Percentiles rank a stretch among this genome's conserved stretches.
These are phyloP conservation scores for Candoia aspera DNA, from an alignment of 2,113 vertebrate genomes.

Conservation along the genomic window DNA sequence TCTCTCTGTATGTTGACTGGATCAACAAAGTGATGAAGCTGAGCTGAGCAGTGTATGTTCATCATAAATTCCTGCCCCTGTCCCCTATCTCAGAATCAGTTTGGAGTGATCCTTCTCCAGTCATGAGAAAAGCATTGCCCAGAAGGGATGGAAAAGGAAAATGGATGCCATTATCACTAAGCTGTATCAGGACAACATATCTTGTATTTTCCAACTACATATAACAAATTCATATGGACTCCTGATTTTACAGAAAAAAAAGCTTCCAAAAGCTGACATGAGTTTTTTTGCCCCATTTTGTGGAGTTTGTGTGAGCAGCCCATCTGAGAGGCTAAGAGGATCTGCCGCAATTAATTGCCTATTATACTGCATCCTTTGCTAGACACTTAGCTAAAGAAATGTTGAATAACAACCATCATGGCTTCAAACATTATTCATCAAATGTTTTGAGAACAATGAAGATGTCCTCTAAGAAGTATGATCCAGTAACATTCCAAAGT, in stretches of 20 bases:
- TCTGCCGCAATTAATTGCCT: not conserved
- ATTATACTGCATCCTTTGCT: not conserved
- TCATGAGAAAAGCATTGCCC: not conserved
- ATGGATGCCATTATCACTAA: too few relatives aligned
- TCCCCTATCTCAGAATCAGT: not conserved
- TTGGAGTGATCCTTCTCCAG: too few relatives aligned
- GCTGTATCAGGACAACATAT: too few relatives aligned
- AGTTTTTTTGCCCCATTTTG: not conserved
- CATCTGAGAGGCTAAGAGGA: not conserved
- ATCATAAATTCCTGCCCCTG: not conserved
- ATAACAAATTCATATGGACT: not conserved
- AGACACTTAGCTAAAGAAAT: not conserved
- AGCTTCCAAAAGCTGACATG: not conserved
- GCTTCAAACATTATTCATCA: not conserved
- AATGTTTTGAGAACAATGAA: not conserved
- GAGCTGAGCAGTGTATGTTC: slow-evolving; percentile 65
- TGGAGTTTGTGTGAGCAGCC: not conserved
- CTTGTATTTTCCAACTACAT: too few relatives aligned
- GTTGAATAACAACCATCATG: not conserved
- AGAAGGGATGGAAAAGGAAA: not conserved
- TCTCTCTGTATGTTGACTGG: slow-evolving; percentile 93
- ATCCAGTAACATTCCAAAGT: not conserved
- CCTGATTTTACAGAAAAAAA: not conserved
- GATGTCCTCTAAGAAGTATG: not conserved
- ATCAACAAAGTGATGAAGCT: slow-evolving; percentile 94